Evolutionary conservation across 2,888 invertebrate species (phyloP).

Genomic region (Zootermopsis nevadensis): DNA sequence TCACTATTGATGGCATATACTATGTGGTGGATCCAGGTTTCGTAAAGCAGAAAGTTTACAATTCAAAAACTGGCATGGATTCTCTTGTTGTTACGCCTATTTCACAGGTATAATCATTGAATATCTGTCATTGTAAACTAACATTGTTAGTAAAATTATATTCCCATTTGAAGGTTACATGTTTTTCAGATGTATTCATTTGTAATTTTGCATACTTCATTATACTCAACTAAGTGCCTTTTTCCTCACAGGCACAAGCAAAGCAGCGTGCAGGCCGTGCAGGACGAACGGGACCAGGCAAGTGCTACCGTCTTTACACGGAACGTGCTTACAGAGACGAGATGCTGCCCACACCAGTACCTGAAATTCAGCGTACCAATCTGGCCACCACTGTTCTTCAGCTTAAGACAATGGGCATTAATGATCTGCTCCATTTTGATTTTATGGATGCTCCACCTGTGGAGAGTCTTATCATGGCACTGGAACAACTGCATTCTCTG

Average conservation of each 20-base stretch:
- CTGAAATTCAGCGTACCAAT: constrained; percentile 99
- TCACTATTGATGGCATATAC: constrained; percentile 99
- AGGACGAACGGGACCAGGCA: constrained; percentile 97
- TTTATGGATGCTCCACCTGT: constrained; percentile 99
- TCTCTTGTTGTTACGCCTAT: constrained; percentile 99
- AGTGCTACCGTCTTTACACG: constrained; percentile 96
- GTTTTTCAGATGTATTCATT: too few relatives aligned
- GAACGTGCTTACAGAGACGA: constrained; percentile 98
- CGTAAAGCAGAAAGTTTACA: constrained; percentile 99
- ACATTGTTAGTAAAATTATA: too few relatives aligned
- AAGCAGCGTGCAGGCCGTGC: constrained; percentile 97
- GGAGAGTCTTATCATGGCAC: constrained; percentile 96
- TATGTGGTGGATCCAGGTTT: constrained; percentile 99
- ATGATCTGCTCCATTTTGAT: constrained; percentile 97
- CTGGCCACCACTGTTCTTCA: constrained; percentile 94
- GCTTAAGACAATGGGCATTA: constrained; percentile 99
- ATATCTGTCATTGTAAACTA: too few relatives aligned
- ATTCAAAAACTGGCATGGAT: constrained; percentile 98
- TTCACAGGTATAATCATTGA: constrained; percentile 80
- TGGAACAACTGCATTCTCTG: constrained; percentile 96
- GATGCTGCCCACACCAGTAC: constrained; percentile 98
- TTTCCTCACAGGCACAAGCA: constrained; percentile 81
- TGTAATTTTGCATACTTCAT: too few relatives aligned
- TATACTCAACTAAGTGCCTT: too few relatives aligned
- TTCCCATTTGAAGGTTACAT: too few relatives aligned